Conservation (phyloP, 2,888 invertebrate species). For the Luperina nickerlii region DNA sequence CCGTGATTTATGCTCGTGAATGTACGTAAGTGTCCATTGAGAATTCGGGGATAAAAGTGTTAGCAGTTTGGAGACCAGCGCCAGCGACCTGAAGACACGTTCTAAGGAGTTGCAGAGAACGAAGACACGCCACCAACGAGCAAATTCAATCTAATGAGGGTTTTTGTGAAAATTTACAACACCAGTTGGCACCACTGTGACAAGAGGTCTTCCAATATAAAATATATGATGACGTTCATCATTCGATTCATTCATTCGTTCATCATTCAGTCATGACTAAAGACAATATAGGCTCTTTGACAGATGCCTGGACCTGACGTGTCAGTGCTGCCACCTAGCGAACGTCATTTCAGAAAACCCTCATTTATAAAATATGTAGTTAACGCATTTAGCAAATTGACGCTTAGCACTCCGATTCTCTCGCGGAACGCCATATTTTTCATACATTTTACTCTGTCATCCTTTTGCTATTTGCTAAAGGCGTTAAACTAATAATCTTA, state of each 20-base stretch:
- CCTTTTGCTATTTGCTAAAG: neutral
- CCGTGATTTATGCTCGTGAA: neutral
- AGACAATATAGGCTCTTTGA: too few relatives aligned
- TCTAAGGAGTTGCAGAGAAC: neutral
- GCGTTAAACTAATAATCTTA: neutral
- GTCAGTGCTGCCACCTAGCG: too few relatives aligned
- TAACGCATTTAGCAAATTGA: conserved; percentile 6
- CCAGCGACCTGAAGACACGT: neutral
- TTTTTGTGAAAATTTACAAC: too few relatives aligned
- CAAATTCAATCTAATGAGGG: neutral
- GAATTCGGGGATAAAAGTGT: neutral
- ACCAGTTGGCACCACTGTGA: too few relatives aligned
- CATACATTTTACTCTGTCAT: neutral
- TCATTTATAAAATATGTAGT: too few relatives aligned
- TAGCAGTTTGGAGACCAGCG: neutral
- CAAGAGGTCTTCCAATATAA: too few relatives aligned
- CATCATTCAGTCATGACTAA: too few relatives aligned
- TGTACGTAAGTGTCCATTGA: neutral
- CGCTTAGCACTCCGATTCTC: neutral
- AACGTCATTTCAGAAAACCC: too few relatives aligned
- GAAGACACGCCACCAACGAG: neutral
- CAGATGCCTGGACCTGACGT: too few relatives aligned
- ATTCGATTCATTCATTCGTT: too few relatives aligned
- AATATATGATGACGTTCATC: too few relatives aligned
- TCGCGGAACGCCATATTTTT: neutral